Conservation (phyloP, 2,888 invertebrate species). For the Timandra comae region DNA sequence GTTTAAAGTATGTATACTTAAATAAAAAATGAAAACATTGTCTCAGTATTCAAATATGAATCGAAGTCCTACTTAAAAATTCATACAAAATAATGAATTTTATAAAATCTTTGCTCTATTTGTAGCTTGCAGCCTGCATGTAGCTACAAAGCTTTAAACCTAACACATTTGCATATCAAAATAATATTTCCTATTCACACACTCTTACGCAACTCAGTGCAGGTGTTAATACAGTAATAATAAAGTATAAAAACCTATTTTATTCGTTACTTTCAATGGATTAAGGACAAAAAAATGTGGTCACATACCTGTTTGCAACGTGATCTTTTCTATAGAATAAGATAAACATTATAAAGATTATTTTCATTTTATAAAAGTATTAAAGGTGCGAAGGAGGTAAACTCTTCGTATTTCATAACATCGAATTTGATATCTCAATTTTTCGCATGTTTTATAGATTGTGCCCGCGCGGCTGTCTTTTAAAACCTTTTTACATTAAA, state of each 20-base stretch:
- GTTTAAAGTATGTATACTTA: too few species aligned
- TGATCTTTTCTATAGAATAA: constrained; percentile 48
- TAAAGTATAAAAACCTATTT: constrained; percentile 30
- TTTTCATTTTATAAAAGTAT: constrained; percentile 40
- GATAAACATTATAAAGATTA: constrained; percentile 51
- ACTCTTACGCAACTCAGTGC: constrained; percentile 25
- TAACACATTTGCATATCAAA: constrained; percentile 42
- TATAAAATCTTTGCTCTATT: too few species aligned
- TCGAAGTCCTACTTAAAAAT: too few species aligned
- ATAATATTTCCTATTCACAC: constrained; percentile 22
- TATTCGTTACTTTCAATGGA: constrained; percentile 32
- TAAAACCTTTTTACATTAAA: constrained; percentile 13
- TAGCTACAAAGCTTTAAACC: too few species aligned
- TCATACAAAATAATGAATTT: too few species aligned
- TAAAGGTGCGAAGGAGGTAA: constrained; percentile 51
- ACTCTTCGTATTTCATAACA: constrained; percentile 65
- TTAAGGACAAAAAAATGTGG: constrained; percentile 43
- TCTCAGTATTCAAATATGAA: too few species aligned
- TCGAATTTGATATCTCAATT: constrained; percentile 56
- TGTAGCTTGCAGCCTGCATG: too few species aligned
- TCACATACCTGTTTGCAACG: constrained; percentile 52
- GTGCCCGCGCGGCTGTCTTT: constrained; percentile 22
- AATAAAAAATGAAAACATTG: too few species aligned
- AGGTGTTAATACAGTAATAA: constrained; percentile 39
- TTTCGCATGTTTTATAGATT: constrained; percentile 46